Base-by-base conservation (phyloP, 2,113 vertebrate species). In the Caracal caracal region DNA sequence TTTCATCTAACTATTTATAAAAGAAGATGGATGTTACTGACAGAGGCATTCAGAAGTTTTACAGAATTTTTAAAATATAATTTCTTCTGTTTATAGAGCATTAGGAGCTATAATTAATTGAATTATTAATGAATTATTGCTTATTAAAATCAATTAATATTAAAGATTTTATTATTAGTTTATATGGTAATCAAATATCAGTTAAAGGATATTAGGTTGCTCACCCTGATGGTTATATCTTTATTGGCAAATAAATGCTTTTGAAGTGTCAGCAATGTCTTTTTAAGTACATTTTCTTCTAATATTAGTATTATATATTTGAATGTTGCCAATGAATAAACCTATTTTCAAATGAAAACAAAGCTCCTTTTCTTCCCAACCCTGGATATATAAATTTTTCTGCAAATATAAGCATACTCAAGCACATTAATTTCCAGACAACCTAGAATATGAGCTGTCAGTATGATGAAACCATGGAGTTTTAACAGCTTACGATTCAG, bases 271-370 rank as follows among this genome's bases (percentile, higher is more conserved):
- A 97, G 35, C 19, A 65, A 89, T 82, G 40, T 63, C 40, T 75
- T 90, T 89, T 40, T 56, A 88, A 92, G 82, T 92, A 78, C 6
- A 78, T 68, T 89, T 28, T 96, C 56, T 94, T 93, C 33, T 73
- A 86, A 47, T 94, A 79, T 65, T 87, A 93, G 35, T 78, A 90
- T 40, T 79, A 26, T 90, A 1, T 90, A 93, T 88, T 88, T 95
- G 40, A 94, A 66, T 61, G 6, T 73, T 76, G 0, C 86, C 71
- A 97, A 90, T 94, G 17, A 96, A 28, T 81, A 91, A 88, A 56
- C 28, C 2, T 88, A 19, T 83, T 71, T 90, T 90, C 49, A 93
- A 93, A 30, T 76, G 47, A 96, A 91, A 96, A 40, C 33, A 63
- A 91, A 80, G 61, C 22, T 80, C 11, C 90, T 19, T 81, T 95